Evolutionary conservation across 2,113 vertebrate species (phyloP).

Genomic region (Xenopus tropicalis): DNA sequence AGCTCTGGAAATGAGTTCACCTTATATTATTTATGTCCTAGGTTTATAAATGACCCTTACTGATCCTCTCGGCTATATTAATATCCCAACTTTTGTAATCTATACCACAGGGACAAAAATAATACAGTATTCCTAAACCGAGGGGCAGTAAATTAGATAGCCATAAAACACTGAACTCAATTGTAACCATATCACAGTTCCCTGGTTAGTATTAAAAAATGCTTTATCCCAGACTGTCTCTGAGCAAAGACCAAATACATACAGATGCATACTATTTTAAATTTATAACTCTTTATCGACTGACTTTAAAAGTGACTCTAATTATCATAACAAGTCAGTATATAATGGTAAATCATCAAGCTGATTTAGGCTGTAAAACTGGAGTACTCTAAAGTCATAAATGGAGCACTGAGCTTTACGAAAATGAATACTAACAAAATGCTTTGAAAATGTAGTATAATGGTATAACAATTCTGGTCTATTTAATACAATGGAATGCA

Average conservation of each 20-base stretch:
- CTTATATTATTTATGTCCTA: too few relatives aligned
- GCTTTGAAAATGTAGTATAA: too few relatives aligned
- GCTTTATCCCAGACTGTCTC: slow-evolving; percentile 22
- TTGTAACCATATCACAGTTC: slow-evolving; percentile 13
- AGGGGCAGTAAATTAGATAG: slow-evolving; percentile 4
- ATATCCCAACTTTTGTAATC: too few relatives aligned
- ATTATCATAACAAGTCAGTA: slow-evolving; percentile 26
- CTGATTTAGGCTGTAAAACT: slow-evolving; percentile 8
- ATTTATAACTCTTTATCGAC: slow-evolving; percentile 29
- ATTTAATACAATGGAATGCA: too few relatives aligned
- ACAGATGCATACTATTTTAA: slow-evolving; percentile 15
- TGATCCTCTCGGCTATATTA: too few relatives aligned
- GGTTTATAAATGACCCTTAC: too few relatives aligned
- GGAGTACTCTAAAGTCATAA: slow-evolving; percentile 1
- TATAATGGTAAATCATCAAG: slow-evolving; percentile 29
- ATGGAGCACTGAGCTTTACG: background rate
- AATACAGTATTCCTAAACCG: background rate
- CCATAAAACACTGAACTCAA: slow-evolving; percentile 25
- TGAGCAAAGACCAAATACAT: slow-evolving; percentile 17
- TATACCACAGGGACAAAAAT: too few relatives aligned
- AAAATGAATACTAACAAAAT: background rate
- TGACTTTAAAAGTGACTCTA: slow-evolving; percentile 22
- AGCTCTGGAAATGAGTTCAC: too few relatives aligned
- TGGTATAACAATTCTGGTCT: background rate
- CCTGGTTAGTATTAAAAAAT: slow-evolving; percentile 16